Percentiles rank a stretch among this genome's conserved stretches.
Conservation (phyloP, 2,113 vertebrate genomes). For the Calypte anna region DNA sequence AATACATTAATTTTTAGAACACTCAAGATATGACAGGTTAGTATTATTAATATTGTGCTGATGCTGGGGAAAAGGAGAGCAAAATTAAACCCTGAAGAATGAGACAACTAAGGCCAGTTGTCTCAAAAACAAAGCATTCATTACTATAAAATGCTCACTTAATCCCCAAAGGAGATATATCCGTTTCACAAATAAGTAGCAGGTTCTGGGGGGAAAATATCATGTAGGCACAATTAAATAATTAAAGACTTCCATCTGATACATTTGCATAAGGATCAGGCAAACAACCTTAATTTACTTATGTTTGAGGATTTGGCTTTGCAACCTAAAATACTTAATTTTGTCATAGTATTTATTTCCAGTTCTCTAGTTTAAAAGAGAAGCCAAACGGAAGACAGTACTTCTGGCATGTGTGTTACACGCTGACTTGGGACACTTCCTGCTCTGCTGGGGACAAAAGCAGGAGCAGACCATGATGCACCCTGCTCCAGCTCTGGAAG, state of each 20-base stretch:
- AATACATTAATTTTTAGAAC: constrained; percentile 7
- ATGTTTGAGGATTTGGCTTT: neutral
- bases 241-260: neutral
- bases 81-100: constrained; percentile 31
- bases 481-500: neutral
- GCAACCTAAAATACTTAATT: neutral
- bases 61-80: neutral
- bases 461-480: neutral
- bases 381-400: neutral
- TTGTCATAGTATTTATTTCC: neutral
- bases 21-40: neutral
- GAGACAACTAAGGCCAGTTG: neutral
- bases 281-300: neutral
- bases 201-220: neutral
- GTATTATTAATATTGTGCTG: constrained; percentile 14
- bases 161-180: neutral
- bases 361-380: neutral
- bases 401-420: neutral
- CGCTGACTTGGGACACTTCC: neutral
- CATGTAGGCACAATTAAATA: constrained; percentile 11
- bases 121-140: neutral
- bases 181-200: neutral
- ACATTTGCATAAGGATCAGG: neutral
- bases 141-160: constrained; percentile 22
- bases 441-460: neutral